Conservation (phyloP, 2,113 vertebrate species). For the Miniopterus natalensis region DNA sequence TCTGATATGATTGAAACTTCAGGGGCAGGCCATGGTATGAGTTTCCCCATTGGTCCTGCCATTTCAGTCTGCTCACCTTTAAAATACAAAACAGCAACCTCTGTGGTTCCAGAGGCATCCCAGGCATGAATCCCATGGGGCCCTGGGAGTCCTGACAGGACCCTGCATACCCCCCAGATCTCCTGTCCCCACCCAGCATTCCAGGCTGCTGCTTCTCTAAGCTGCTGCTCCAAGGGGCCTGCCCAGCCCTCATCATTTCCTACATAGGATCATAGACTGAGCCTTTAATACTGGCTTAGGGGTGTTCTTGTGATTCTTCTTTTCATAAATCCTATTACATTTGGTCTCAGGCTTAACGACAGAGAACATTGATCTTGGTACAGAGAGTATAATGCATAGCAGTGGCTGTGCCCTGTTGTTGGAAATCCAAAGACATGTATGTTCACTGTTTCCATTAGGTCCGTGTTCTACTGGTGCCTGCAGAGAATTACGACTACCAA, state of each 20-base stretch:
- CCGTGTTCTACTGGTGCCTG: conserved; percentile 92
- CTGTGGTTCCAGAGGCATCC: too few relatives aligned
- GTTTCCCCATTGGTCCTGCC: neutral
- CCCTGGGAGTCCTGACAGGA: neutral
- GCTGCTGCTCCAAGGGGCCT: neutral
- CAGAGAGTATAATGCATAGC: neutral
- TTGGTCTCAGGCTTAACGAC: neutral
- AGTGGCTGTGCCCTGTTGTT: rapidly evolving
- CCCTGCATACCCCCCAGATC: neutral
- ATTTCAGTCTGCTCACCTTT: neutral
- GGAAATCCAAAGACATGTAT: conserved; percentile 25
- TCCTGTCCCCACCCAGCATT: rapidly evolving
- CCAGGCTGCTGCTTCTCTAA: neutral
- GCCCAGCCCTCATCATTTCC: neutral
- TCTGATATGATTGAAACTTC: neutral
- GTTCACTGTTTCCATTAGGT: conserved; percentile 86
- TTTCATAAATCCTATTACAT: neutral
- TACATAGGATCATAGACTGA: rapidly evolving
- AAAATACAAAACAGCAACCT: neutral
- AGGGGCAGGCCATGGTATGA: neutral
- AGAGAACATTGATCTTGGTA: neutral
- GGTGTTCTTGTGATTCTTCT: neutral
- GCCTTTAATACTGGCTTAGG: neutral
- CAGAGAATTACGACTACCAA: conserved; percentile 90
- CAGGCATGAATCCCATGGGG: neutral